Evolutionary conservation across 2,888 invertebrate species (phyloP).

Genomic region (Dugesia japonica): DNA sequence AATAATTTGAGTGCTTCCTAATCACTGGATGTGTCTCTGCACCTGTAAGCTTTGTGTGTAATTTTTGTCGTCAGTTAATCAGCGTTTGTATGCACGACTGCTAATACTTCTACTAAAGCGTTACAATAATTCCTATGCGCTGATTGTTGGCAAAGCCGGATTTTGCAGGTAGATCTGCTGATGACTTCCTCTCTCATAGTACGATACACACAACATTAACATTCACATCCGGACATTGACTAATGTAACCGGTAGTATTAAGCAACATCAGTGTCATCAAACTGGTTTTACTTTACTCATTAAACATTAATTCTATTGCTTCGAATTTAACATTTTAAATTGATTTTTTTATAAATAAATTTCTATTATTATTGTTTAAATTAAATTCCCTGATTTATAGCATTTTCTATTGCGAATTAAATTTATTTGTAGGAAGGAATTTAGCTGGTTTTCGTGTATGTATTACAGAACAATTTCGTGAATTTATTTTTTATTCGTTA

Average conservation of each 20-base stretch:
- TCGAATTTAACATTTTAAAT: neutral
- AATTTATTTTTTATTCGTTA: no score
- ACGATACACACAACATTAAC: slow-evolving; percentile 15
- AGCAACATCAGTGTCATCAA: slow-evolving; percentile 20
- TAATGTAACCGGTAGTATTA: slow-evolving; percentile 20
- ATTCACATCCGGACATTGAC: slow-evolving; percentile 20
- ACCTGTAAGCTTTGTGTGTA: slow-evolving; percentile 6
- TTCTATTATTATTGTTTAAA: no score
- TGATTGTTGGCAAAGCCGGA: slow-evolving; percentile 16
- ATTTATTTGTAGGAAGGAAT: neutral
- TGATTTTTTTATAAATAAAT: neutral
- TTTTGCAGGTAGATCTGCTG: slow-evolving; percentile 16
- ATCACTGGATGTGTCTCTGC: neutral
- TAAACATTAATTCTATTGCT: neutral
- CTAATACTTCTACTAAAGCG: slow-evolving; percentile 6
- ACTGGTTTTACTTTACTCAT: neutral
- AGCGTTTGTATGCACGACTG: slow-evolving; percentile 2
- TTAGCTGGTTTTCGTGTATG: neutral
- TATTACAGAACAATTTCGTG: no score
- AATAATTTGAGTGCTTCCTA: slow-evolving; percentile 16
- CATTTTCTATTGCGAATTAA: neutral
- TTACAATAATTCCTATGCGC: slow-evolving; percentile 16
- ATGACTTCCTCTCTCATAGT: slow-evolving; percentile 9
- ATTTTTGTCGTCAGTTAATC: slow-evolving; percentile 10
- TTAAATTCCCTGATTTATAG: neutral